Evolutionary conservation across 1,140 invertebrate genomes (phyloP), one percentile per base, ranked within the genome.

Genomic region (Gonioctena quinquepunctata): DNA sequence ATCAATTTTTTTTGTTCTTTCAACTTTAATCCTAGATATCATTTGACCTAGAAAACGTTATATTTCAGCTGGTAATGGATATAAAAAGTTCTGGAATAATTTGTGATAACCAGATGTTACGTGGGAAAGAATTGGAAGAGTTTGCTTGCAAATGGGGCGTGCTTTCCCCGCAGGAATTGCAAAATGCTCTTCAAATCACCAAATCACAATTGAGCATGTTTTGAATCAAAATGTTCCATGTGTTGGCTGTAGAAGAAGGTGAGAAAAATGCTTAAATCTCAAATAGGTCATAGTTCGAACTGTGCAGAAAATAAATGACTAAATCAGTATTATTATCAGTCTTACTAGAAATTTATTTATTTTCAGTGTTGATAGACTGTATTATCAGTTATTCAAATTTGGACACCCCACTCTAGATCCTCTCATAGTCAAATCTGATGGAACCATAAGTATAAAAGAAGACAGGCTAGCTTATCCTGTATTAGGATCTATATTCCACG

Each of bases 161-260:
- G 66, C 85, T 97, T n/a, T 90, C 90, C 33, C 88, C 89, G 74
- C 88, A 91, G 66, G 94, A 97, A 85, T 83, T 95, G 16, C 90
- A 90, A 76, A 85, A 88, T 70, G 93, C 94, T 13, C 89, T 96
- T 73, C 88, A 92, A 86, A 94, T 96, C 42, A 90, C 90, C n/a
- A 90, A 89, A 77, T 89, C 91, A 75, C 92, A 95, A 84, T 90
- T 66, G 87, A 94, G 76, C 89, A 89, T 74, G 90, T 96, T 78
- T 86, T 97, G 61, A 91, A 93, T 84, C 93, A 96, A 85, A 91
- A 90, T 80, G 94, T 96, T 78, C 94, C 94, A 62, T 97, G 95
- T 88, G 93, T 96, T 80, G 95, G 95, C 56, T 97, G 95, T 84
- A 87, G 94, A 74, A 89, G 93, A 88, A 96, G 93, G 94, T 94